A percentile compares a stretch with the other conserved stretches of the same genome.
Evolutionary conservation across 2,797 vertebrate genomes (phyloP).

Genomic region (Apogon talboti): DNA sequence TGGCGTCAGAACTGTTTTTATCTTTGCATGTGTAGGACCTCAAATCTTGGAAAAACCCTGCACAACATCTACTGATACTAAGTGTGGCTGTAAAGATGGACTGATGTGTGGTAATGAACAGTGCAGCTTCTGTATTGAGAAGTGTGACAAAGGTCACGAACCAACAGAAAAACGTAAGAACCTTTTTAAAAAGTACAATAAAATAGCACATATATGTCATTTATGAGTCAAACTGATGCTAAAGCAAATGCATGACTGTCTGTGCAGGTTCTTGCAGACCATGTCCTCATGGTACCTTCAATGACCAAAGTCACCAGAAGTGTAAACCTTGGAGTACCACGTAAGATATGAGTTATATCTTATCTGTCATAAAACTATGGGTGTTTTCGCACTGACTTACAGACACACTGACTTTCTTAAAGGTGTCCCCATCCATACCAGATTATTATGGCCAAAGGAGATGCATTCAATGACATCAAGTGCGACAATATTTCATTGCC

Average conservation of each 20-base stretch:
- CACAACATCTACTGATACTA: slow-evolving; percentile 60
- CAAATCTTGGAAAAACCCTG: slow-evolving; percentile 48
- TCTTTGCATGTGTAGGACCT: slow-evolving; percentile 51
- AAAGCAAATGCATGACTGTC: slow-evolving; percentile 3
- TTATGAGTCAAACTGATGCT: not conserved
- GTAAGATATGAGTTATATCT: slow-evolving; percentile 49
- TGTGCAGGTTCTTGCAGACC: slow-evolving; percentile 73
- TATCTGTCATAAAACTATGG: not conserved
- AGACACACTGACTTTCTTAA: not conserved
- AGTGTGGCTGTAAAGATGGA: slow-evolving; percentile 75
- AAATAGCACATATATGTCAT: not conserved
- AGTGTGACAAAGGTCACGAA: slow-evolving; percentile 73
- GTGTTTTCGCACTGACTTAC: too few species aligned
- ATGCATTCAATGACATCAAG: slow-evolving; percentile 57
- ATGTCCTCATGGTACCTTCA: slow-evolving; percentile 80
- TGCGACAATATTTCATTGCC: slow-evolving; percentile 21
- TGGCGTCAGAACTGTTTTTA: not conserved
- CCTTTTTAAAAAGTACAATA: not conserved
- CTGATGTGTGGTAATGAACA: slow-evolving; percentile 55
- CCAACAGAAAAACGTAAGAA: slow-evolving; percentile 66
- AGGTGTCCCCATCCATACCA: slow-evolving; percentile 72
- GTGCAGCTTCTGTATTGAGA: slow-evolving; percentile 70
- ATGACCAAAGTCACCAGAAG: slow-evolving; percentile 67
- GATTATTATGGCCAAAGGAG: slow-evolving; percentile 26
- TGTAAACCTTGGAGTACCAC: slow-evolving; percentile 77